Conservation (phyloP, 2,113 vertebrate species). For the Platycercus adscitus region DNA sequence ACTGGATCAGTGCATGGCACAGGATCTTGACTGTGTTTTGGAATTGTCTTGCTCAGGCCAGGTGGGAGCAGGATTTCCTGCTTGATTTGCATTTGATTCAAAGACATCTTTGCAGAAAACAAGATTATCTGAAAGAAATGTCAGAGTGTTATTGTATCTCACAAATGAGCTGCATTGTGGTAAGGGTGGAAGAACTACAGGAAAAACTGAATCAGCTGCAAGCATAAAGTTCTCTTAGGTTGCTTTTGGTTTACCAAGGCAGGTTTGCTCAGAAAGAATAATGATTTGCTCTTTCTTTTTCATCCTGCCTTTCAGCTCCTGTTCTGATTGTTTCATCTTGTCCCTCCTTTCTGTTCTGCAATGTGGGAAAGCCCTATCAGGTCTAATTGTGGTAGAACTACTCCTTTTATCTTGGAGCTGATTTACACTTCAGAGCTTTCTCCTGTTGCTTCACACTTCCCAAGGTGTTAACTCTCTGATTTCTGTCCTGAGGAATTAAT, state of each 20-base stretch:
- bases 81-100: conserved; percentile 46
- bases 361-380: neutral
- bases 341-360: neutral
- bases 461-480: neutral
- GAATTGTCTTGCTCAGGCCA: neutral
- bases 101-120: conserved; percentile 19
- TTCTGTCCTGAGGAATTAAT: neutral
- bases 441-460: neutral
- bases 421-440: neutral
- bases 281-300: neutral
- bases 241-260: neutral
- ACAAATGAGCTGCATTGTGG: neutral
- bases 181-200: accelerated
- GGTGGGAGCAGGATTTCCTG: conserved; percentile 45
- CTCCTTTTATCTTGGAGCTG: neutral
- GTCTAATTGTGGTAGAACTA: neutral
- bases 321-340: neutral
- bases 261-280: neutral
- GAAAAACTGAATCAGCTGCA: neutral
- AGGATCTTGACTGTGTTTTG: neutral
- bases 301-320: neutral
- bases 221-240: neutral
- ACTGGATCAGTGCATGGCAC: neutral
- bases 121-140: neutral
- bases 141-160: neutral